Evolutionary conservation across 2,113 vertebrate species (phyloP).

Genomic region (Andinoacara biseriatus): DNA sequence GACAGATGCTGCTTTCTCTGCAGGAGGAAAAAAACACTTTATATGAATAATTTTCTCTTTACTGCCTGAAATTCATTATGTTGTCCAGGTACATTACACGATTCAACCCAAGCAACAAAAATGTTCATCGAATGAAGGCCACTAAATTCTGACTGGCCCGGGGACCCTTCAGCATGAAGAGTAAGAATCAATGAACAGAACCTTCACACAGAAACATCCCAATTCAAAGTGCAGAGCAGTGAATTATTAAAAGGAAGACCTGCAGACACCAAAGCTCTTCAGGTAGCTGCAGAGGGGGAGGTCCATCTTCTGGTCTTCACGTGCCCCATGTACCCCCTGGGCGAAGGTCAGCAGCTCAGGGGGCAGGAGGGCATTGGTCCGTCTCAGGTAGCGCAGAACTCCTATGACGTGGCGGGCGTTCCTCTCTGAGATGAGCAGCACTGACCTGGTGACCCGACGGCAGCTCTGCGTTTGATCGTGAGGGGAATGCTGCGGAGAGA

Average conservation of each 20-base stretch:
- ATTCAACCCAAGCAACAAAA: not conserved
- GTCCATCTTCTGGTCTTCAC: constrained; percentile 79
- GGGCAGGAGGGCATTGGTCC: constrained; percentile 79
- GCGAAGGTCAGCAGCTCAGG: constrained; percentile 80
- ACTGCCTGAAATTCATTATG: not conserved
- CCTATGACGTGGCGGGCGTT: constrained; percentile 65
- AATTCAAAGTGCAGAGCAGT: not conserved
- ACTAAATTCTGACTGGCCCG: not conserved
- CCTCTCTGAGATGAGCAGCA: constrained; percentile 87
- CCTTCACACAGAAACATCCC: no score
- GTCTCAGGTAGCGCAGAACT: constrained; percentile 82
- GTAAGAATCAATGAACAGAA: not conserved
- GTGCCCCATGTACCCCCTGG: constrained; percentile 72
- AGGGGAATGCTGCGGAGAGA: constrained; percentile 3
- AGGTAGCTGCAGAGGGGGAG: constrained; percentile 84
- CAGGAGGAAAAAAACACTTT: not conserved
- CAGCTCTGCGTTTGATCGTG: constrained; percentile 46
- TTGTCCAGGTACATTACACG: not conserved
- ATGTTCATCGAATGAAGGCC: not conserved
- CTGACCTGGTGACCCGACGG: constrained; percentile 73
- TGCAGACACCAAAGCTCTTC: constrained; percentile 91
- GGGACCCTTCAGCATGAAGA: not conserved
- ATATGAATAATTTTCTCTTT: not conserved
- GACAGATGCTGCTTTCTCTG: constrained; percentile 71
- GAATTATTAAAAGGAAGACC: constrained; percentile 71